Evolutionary conservation across 2,113 vertebrate species (phyloP).

Genomic region (Budorcas taxicolor): DNA sequence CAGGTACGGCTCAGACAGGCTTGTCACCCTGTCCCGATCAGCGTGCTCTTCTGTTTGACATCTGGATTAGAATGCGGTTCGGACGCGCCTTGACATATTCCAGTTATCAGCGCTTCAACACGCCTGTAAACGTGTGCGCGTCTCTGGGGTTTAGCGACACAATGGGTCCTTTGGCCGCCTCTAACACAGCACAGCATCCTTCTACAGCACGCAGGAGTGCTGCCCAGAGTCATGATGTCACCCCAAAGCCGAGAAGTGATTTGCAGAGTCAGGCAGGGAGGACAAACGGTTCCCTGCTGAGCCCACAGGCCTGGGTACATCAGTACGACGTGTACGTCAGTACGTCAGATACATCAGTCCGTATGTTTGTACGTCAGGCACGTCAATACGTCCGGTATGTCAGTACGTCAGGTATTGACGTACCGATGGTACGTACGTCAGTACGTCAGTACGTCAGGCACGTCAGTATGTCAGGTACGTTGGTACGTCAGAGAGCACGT

Average conservation of each 20-base stretch:
- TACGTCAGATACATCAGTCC: not conserved
- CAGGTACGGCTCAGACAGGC: not conserved
- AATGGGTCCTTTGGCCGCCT: accelerated
- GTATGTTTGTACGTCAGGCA: not conserved
- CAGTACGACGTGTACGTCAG: not conserved
- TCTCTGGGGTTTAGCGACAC: not conserved
- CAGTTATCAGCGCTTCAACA: too few relatives aligned
- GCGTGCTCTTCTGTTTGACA: not conserved
- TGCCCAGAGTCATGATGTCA: not conserved
- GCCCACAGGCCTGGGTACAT: not conserved
- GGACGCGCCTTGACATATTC: accelerated
- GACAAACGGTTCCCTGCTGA: accelerated
- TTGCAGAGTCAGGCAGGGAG: not conserved
- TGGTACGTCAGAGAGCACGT: not conserved
- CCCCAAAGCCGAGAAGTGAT: accelerated
- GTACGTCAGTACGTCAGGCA: not conserved
- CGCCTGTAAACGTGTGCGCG: accelerated
- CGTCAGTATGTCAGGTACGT: accelerated
- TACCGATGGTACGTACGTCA: not conserved
- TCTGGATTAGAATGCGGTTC: not conserved
- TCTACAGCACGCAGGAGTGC: accelerated
- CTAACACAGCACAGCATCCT: accelerated
- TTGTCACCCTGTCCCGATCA: not conserved
- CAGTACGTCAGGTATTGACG: not conserved
- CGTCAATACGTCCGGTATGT: not conserved